These are phyloP conservation scores for Tenualosa ilisha DNA, from an alignment of 2,797 vertebrate species.

Conservation along the genomic window DNA sequence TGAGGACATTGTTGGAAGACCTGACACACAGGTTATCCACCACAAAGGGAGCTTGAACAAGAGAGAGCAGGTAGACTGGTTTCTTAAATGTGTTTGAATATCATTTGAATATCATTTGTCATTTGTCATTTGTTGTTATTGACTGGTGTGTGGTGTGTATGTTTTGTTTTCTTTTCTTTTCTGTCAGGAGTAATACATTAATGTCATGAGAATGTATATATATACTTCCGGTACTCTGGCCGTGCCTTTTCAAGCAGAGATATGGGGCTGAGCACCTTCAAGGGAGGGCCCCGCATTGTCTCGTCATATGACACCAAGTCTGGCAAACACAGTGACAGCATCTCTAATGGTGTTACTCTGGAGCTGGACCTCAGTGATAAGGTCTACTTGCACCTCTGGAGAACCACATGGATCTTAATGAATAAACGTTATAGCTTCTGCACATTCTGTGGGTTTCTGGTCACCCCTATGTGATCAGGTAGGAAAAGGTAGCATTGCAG, in stretches of 20 bases:
- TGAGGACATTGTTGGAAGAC: too few species aligned
- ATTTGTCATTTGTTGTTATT: too few species aligned
- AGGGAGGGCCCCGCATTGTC: slow-evolving; percentile 33
- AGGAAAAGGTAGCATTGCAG: too few species aligned
- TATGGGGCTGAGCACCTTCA: slow-evolving; percentile 51
- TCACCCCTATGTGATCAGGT: slow-evolving; percentile 40
- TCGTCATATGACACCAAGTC: slow-evolving; percentile 45
- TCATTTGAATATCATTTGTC: too few species aligned
- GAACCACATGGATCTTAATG: slow-evolving; percentile 40
- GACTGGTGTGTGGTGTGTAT: too few species aligned
- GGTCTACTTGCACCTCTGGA: slow-evolving; percentile 43
- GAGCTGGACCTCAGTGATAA: slow-evolving; percentile 39
- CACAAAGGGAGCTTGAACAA: too few species aligned
- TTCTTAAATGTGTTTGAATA: too few species aligned
- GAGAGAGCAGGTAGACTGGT: too few species aligned
- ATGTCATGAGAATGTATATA: too few species aligned
- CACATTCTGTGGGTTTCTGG: slow-evolving; percentile 48
- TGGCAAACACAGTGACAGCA: slow-evolving; percentile 28
- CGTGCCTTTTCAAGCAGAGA: slow-evolving; percentile 25
- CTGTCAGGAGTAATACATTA: too few species aligned
- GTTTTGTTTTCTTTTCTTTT: too few species aligned
- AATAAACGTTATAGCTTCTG: slow-evolving; percentile 44
- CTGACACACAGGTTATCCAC: too few species aligned
- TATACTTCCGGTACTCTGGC: slow-evolving; percentile 47
- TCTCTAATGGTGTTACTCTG: slow-evolving; percentile 43